A percentile compares a stretch with the other conserved stretches of the same genome.
phyloP scores from a whole-genome alignment of 64 coral and sea anemone species.

The Acropora tenuis region DNA sequence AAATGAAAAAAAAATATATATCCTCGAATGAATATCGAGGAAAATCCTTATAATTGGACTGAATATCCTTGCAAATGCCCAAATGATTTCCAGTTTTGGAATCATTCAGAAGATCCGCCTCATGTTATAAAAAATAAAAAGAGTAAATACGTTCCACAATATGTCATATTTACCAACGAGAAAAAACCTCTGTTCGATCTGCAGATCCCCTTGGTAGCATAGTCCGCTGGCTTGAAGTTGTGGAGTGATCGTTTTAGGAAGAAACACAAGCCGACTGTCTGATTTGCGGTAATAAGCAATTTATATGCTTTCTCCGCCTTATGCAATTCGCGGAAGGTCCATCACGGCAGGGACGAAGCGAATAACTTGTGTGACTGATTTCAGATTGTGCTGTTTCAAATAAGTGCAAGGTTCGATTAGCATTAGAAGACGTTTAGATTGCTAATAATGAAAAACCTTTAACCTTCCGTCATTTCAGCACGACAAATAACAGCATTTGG shows the following conservation, averaged over 20 bases:
- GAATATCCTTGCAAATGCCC: neutral
- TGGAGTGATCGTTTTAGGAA: neutral
- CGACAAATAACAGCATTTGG: neutral
- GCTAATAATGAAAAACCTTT: neutral
- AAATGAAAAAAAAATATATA: neutral
- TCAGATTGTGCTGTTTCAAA: neutral
- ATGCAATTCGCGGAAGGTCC: constrained; percentile 2
- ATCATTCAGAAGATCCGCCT: neutral
- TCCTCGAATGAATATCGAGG: neutral
- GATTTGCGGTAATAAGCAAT: neutral
- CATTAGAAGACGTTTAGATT: neutral
- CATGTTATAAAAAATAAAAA: neutral
- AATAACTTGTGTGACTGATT: neutral
- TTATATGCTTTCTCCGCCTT: constrained; percentile 14
- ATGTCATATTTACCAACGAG: neutral
- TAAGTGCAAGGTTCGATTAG: neutral
- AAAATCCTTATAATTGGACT: neutral
- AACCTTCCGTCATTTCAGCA: too few species aligned
- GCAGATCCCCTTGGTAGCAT: neutral
- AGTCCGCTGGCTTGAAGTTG: neutral
- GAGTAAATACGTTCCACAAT: neutral
- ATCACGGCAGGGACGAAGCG: neutral
- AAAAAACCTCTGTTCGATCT: neutral
- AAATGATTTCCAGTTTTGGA: constrained; percentile 5
- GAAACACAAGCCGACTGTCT: neutral